Evolutionary conservation across 2,888 invertebrate species (phyloP), one percentile per base, ranked within the genome.

Genomic region (Tiliacea citrago): DNA sequence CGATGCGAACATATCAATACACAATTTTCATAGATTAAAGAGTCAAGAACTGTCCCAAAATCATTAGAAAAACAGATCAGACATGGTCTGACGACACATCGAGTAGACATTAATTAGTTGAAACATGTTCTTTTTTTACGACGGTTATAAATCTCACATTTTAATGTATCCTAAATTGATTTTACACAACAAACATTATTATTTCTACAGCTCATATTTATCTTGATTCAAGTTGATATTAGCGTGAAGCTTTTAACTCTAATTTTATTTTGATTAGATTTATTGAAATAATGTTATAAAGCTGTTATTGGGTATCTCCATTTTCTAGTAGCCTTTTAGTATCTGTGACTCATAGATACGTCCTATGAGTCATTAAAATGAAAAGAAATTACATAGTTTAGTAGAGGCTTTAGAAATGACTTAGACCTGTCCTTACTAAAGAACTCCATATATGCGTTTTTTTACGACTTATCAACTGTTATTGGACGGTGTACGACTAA

Each of bases 141-240:
- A 73, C 69, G 6, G 29, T 10, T 68, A 85, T 86, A 87, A 85
- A 87, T 88, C 77, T 75, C 13, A 51, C 51, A 55, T 68, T 79
- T 39, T 81, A 83, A 87, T 87, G 84, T 78, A 53, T 74, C 75
- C 79, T 69, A 87, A 87, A 87, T 87, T 87, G 83, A 87, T 87
- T 86, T 77, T 83, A 85, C 75, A 82, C 72, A 78, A 77, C 65
- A 73, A 77, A 81, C 81, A 78, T 85, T 80, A 77, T 81, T 78
- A 71, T 70, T 71, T 82, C 68, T 76, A 81, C 42, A 68, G 42
- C 68, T 69, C 57, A 67, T 81, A 83, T 76, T 78, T 77, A 80
- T 80, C 71, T 72, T 83, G 51, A 68, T 66, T 39, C 51, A 16
- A 61, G 24, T 16, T 73, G 68, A 72, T 77, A 68, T 71, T 69